Percentiles rank a stretch among this genome's conserved stretches.
These are phyloP conservation scores for Eudasyphora cyanicolor DNA, from an alignment of 2,888 invertebrate genomes.

Conservation along the genomic window DNA sequence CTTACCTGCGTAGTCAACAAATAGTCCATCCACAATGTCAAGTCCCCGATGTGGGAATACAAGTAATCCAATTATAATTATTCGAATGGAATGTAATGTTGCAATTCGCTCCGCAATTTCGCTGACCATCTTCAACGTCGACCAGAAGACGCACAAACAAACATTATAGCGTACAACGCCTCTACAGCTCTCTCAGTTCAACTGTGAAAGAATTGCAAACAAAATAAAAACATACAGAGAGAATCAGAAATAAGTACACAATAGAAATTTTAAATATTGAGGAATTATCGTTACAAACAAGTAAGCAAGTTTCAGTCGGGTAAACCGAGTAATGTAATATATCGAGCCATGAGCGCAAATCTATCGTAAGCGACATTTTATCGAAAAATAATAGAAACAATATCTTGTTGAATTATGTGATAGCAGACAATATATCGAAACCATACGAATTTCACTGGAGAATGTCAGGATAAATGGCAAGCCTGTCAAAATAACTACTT, in stretches of 20 bases:
- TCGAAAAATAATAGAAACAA: too few species aligned
- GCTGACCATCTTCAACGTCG: constrained; percentile 53
- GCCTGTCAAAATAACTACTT: too few species aligned
- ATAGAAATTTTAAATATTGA: neutral
- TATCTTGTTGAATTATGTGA: too few species aligned
- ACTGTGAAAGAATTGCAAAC: neutral
- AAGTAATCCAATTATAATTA: constrained; percentile 29
- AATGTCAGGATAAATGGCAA: too few species aligned
- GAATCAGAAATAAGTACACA: neutral
- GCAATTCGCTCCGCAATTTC: constrained; percentile 30
- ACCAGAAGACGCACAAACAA: constrained; percentile 23
- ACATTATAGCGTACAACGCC: constrained; percentile 37
- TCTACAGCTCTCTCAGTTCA: neutral
- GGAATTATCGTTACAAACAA: too few species aligned
- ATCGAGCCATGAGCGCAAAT: too few species aligned
- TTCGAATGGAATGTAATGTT: constrained; percentile 39
- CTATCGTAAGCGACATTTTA: too few species aligned
- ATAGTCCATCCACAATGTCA: constrained; percentile 59
- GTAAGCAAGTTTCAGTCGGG: too few species aligned
- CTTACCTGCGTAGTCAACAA: constrained; percentile 73
- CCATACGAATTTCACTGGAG: too few species aligned
- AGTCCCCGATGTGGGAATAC: constrained; percentile 4
- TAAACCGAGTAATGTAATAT: too few species aligned
- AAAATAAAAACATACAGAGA: neutral
- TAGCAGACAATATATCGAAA: too few species aligned